Percentiles rank a stretch among this genome's conserved stretches.
Conservation (phyloP, 1,140 invertebrate species). For the Drosophila pandora region DNA sequence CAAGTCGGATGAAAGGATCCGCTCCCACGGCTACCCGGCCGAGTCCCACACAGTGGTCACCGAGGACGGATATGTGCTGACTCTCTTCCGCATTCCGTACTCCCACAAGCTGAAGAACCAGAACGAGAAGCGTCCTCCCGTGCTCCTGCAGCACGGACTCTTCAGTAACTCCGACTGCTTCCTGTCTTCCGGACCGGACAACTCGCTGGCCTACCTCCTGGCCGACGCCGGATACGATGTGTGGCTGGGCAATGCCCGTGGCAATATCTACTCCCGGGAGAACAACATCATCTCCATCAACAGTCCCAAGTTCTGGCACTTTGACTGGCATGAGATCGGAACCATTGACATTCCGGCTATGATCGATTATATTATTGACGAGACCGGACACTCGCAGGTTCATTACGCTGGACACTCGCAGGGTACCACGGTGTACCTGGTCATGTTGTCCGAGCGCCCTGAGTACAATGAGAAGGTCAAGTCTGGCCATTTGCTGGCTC, state of each 20-base stretch:
- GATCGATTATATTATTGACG: slow-evolving; percentile 86
- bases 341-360: slow-evolving; percentile 88
- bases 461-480: slow-evolving; percentile 86
- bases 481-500: slow-evolving; percentile 85
- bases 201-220: slow-evolving; percentile 85
- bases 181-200: slow-evolving; percentile 55
- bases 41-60: slow-evolving; percentile 59
- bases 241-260: slow-evolving; percentile 90
- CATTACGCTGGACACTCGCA: slow-evolving; percentile 85
- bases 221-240: slow-evolving; percentile 89
- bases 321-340: slow-evolving; percentile 89
- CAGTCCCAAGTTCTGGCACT: slow-evolving; percentile 79
- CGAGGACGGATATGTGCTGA: slow-evolving; percentile 63
- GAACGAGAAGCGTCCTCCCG: slow-evolving; percentile 33
- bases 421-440: slow-evolving; percentile 86
- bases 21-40: slow-evolving; percentile 62
- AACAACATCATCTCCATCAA: slow-evolving; percentile 84
- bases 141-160: slow-evolving; percentile 69
- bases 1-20: slow-evolving; percentile 56
- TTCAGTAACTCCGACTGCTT: slow-evolving; percentile 76
- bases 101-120: slow-evolving; percentile 62
- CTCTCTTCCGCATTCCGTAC: slow-evolving; percentile 68
- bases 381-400: slow-evolving; percentile 83
- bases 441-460: slow-evolving; percentile 84
- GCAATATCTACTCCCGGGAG: slow-evolving; percentile 87